Conservation (phyloP, 2,113 vertebrate species). For the Sceloporus tristichus region DNA sequence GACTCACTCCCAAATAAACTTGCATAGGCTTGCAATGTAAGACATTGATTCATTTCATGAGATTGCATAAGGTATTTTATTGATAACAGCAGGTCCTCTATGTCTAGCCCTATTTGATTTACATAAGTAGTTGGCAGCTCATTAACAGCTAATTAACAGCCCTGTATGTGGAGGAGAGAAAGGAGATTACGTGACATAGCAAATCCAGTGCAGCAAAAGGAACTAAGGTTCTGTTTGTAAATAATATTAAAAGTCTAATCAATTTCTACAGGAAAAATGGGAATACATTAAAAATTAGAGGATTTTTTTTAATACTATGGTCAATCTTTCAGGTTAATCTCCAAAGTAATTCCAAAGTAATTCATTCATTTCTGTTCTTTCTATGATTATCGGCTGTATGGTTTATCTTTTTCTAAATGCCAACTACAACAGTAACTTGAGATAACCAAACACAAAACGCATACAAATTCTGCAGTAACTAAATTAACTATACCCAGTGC, state of each 20-base stretch:
- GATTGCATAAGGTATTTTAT: conserved; percentile 65
- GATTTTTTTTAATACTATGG: background rate
- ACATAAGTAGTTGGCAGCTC: conserved; percentile 80
- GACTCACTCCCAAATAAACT: background rate
- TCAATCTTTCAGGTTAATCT: background rate
- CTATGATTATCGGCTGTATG: background rate
- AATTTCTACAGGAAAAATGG: conserved; percentile 61
- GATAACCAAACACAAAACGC: background rate
- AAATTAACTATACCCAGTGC: background rate
- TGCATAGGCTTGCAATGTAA: background rate
- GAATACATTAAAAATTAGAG: background rate
- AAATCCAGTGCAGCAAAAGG: conserved; percentile 74
- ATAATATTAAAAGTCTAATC: conserved; percentile 55
- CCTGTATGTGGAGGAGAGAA: conserved; percentile 43
- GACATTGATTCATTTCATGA: conserved; percentile 62
- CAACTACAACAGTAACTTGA: background rate
- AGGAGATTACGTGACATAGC: conserved; percentile 73
- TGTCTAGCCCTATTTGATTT: conserved; percentile 75
- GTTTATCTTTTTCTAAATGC: background rate
- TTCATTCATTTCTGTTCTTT: background rate
- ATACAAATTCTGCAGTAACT: background rate
- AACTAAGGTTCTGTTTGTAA: conserved; percentile 68
- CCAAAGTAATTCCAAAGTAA: no score
- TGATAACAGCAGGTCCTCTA: conserved; percentile 60
- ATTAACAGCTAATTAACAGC: conserved; percentile 81